Percentiles rank a stretch among this genome's conserved stretches.
Evolutionary conservation across 1,140 invertebrate genomes (phyloP).

Genomic region (Trissolcus basalis): DNA sequence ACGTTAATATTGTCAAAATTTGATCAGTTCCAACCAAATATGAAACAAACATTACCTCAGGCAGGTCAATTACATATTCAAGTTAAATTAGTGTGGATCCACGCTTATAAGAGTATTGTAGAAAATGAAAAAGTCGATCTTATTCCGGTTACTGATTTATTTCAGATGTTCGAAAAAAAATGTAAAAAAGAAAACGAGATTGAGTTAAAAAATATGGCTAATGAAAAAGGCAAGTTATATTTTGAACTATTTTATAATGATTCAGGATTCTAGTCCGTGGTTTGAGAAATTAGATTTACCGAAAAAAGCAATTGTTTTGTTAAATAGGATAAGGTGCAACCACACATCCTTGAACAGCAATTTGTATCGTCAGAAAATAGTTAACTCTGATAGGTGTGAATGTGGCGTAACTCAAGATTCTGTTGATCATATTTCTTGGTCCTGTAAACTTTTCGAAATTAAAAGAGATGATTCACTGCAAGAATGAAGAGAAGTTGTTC

Average conservation of each 20-base stretch:
- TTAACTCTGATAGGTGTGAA: conserved; percentile 8
- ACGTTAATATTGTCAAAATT: no score
- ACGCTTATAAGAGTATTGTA: no score
- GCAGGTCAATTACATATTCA: no score
- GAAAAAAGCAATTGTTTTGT: conserved; percentile 17
- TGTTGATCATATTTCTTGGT: conserved; percentile 27
- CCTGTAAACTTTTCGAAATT: conserved; percentile 8
- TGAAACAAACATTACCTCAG: no score
- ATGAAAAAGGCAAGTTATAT: neutral
- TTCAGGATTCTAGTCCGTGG: conserved; percentile 14
- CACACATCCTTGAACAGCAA: conserved; percentile 18
- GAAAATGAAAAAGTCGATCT: no score
- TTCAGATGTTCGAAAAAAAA: no score
- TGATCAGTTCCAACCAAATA: no score
- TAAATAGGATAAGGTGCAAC: conserved; percentile 35
- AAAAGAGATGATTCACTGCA: neutral
- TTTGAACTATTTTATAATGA: neutral
- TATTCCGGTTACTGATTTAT: no score
- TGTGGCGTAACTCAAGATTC: conserved; percentile 9
- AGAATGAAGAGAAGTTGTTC: neutral
- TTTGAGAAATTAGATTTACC: conserved; percentile 22
- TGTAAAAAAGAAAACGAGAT: no score
- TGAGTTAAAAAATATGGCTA: no score
- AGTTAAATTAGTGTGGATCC: no score
- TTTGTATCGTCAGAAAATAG: conserved; percentile 20